Conservation (phyloP, 2,888 invertebrate genomes). For the Parnassius mnemosyne region DNA sequence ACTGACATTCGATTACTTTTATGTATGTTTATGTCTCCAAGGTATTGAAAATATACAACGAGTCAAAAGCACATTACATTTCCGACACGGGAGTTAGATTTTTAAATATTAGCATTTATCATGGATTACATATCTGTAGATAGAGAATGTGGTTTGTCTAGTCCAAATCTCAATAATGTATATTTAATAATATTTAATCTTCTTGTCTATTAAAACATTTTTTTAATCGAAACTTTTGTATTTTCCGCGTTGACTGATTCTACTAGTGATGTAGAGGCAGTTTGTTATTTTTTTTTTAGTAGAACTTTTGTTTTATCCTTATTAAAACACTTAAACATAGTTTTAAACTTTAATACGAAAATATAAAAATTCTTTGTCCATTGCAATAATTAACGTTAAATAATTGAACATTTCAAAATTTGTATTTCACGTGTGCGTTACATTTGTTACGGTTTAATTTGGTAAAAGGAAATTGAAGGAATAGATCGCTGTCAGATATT, state of each 20-base stretch:
- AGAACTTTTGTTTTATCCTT: slow-evolving; percentile 29
- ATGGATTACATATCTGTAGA: slow-evolving; percentile 81
- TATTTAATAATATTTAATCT: slow-evolving; percentile 69
- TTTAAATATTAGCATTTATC: slow-evolving; percentile 78
- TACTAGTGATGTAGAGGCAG: slow-evolving; percentile 57
- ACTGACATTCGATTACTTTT: too few relatives aligned
- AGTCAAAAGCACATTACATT: slow-evolving; percentile 61
- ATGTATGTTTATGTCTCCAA: slow-evolving; percentile 34
- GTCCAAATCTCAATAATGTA: slow-evolving; percentile 77
- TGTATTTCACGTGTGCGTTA: slow-evolving; percentile 42
- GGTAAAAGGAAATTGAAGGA: slow-evolving; percentile 33
- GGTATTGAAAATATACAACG: slow-evolving; percentile 50
- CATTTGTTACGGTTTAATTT: slow-evolving; percentile 47
- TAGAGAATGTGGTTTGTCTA: slow-evolving; percentile 79
- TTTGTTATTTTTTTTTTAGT: slow-evolving; percentile 30
- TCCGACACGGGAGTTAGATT: slow-evolving; percentile 71
- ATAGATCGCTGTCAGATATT: slow-evolving; percentile 42
- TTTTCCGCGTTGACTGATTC: slow-evolving; percentile 72
- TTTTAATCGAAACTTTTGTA: slow-evolving; percentile 55
- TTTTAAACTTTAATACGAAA: slow-evolving; percentile 29
- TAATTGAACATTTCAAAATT: slow-evolving; percentile 34
- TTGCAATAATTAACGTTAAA: slow-evolving; percentile 37
- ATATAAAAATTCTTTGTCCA: slow-evolving; percentile 49
- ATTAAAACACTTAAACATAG: slow-evolving; percentile 31
- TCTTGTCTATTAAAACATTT: slow-evolving; percentile 49